These are phyloP conservation scores for Sebastes variabilis DNA, from an alignment of 2,797 vertebrate species.

Conservation along the genomic window DNA sequence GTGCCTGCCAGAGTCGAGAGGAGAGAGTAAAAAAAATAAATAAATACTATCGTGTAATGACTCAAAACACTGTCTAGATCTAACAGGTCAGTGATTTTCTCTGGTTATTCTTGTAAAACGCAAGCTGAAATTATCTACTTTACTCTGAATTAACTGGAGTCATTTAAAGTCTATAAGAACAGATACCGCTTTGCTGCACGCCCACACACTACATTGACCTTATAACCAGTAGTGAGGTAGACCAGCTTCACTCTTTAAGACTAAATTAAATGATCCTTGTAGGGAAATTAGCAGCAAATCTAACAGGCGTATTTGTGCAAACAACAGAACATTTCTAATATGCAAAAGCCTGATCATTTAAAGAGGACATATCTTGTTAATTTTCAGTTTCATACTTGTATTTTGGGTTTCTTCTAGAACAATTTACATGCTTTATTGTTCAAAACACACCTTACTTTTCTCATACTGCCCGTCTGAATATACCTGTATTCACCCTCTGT, in stretches of 20 bases:
- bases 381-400: too few relatives aligned
- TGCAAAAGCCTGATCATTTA: not conserved
- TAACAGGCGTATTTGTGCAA: not conserved
- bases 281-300: not conserved
- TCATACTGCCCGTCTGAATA: too few relatives aligned
- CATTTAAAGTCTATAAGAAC: not conserved
- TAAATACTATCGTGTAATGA: not conserved
- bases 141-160: not conserved
- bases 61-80: not conserved
- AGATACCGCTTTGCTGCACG: not conserved
- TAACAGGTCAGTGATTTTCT: not conserved
- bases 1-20: constrained; percentile 75
- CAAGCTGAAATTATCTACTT: not conserved
- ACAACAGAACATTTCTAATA: not conserved
- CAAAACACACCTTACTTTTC: too few relatives aligned
- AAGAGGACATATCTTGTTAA: too few relatives aligned
- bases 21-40: not conserved
- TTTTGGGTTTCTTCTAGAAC: too few relatives aligned
- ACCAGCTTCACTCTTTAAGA: not conserved
- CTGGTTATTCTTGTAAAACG: not conserved
- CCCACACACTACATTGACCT: not conserved
- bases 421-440: too few relatives aligned
- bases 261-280: not conserved
- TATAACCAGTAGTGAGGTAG: not conserved
- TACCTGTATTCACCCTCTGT: too few relatives aligned